Base-by-base conservation (phyloP, 1,140 invertebrate genomes). In the Branchinecta lynchi region DNA sequence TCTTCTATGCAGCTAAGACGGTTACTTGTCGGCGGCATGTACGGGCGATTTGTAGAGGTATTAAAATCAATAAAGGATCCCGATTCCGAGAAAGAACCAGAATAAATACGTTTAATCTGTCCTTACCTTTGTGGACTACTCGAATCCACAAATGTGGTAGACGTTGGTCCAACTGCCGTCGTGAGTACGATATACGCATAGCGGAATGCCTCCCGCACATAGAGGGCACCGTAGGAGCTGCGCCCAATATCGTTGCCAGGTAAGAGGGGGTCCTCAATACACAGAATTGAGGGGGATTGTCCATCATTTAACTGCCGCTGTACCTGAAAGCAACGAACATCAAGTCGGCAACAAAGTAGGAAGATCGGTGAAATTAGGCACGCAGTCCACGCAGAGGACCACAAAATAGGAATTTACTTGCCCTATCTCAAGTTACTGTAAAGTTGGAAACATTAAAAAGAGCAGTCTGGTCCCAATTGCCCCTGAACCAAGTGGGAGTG, bases 211-310 rank as follows among this genome's bases (percentile, higher is more conserved):
- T 89, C 85, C 80, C 93, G 94, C 32, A 98, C 94, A 78, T 93
- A 87, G 70, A 87, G 78, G 46, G 85, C 84, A 72, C 93, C 93
- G 78, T 96, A 98, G 75, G 93, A 96, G 80, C 92, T 94, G 72
- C 93, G 85, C n/a, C 94, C 95, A 78, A 96, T 96, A 78, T 96
- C 93, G 79, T 96, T 97, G 76, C 89, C 89, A 15, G 90, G 86
- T 72, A 90, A 92, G 20, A 98, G 81, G n/a, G 96, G 96, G 82
- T 99, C 96, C 82, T 98, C 93, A 74, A 98, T 98, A 78, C 93
- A 98, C 44, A 99, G 80, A 73, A 98, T 80, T 66, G 92, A 94
- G 8, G 93, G 90, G 69, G 93, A 81, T 79, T 96, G 89, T 3
- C 92, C 92, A 81, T 93, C 92, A 72, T 90, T 86, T 90, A 96